Evolutionary conservation across 1,140 invertebrate genomes (phyloP).

Genomic region (Doryteuthis pealeii): DNA sequence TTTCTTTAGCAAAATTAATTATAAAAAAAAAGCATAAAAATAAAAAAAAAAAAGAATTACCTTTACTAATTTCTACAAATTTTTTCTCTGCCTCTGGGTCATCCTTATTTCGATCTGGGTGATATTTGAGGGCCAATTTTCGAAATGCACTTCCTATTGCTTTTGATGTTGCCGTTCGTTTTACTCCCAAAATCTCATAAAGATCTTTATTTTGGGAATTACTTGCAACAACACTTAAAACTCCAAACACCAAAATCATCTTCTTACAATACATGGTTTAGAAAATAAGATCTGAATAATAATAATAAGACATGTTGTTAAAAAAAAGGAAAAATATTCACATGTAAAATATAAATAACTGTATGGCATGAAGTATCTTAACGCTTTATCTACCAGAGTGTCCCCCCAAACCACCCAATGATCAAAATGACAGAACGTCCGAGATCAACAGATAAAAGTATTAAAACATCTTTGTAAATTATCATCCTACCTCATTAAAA

Average conservation of each 20-base stretch:
- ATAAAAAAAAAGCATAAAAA: background rate
- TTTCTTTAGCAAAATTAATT: too few species aligned
- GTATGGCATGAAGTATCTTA: too few species aligned
- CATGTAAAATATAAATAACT: too few species aligned
- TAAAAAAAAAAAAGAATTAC: constrained; percentile 29
- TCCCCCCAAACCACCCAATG: too few species aligned
- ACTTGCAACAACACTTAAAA: constrained; percentile 32
- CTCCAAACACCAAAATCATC: constrained; percentile 32
- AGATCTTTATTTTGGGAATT: constrained; percentile 71
- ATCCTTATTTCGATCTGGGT: constrained; percentile 95
- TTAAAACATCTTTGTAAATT: too few species aligned
- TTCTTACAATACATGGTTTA: constrained; percentile 39
- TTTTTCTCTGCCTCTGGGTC: constrained; percentile 53
- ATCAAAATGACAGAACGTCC: too few species aligned
- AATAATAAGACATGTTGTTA: too few species aligned
- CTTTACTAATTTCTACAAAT: constrained; percentile 58
- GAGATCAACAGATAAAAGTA: too few species aligned
- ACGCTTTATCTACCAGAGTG: too few species aligned
- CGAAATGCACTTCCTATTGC: constrained; percentile 94
- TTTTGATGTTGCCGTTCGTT: constrained; percentile 81
- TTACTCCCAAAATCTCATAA: constrained; percentile 89
- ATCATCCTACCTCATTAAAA: too few species aligned
- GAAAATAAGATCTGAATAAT: constrained; percentile 17
- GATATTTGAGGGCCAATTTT: constrained; percentile 90
- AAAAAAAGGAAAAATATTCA: too few species aligned